Percentiles rank a stretch among this genome's conserved stretches.
Evolutionary conservation across 23 tunicate genomes (phyloP).

Genomic region (Styela clava): DNA sequence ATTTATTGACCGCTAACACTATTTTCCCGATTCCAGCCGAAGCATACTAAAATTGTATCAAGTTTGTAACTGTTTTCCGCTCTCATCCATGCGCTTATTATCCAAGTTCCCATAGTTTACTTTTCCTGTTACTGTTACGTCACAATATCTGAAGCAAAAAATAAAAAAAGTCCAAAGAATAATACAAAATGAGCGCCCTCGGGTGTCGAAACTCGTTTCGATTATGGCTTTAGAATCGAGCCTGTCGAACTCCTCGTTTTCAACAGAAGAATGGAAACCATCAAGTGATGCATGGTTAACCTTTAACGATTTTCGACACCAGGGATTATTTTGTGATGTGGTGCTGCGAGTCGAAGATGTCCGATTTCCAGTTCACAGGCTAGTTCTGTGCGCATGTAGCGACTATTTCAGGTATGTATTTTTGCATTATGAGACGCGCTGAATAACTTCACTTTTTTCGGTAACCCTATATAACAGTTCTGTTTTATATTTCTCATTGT

Average conservation of each 20-base stretch:
- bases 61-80: no score
- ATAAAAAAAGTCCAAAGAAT: background rate
- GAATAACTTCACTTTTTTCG: no score
- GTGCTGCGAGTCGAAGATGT: slow-evolving; percentile 71
- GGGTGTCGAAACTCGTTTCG: background rate
- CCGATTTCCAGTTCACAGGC: slow-evolving; percentile 78
- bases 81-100: no score
- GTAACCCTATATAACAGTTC: no score
- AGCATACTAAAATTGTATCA: no score
- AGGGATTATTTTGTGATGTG: slow-evolving; percentile 84
- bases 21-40: no score
- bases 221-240: slow-evolving; percentile 14
- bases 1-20: no score
- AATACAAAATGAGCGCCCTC: background rate
- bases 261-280: slow-evolving; percentile 37
- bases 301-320: slow-evolving; percentile 78
- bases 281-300: slow-evolving; percentile 56
- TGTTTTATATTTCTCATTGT: background rate
- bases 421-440: no score
- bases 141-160: background rate
- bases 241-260: slow-evolving; percentile 11
- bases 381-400: slow-evolving; percentile 91
- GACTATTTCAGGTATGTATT: slow-evolving; percentile 78
- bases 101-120: no score
- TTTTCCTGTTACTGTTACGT: no score